Evolutionary conservation across 2,113 vertebrate genomes (phyloP).

Genomic region (Riparia riparia): DNA sequence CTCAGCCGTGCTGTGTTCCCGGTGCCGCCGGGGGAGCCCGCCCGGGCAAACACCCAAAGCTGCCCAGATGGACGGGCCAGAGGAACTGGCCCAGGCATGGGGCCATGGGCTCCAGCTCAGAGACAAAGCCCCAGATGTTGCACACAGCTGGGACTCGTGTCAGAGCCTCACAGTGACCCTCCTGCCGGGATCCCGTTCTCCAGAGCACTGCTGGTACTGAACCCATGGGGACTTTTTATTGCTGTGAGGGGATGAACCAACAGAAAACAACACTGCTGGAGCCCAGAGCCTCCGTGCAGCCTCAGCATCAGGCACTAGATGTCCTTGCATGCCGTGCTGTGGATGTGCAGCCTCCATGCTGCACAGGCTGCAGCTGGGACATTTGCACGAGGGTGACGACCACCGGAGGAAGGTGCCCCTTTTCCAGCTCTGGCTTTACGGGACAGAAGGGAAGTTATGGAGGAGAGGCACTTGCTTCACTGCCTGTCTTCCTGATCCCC

Average conservation of each 20-base stretch:
- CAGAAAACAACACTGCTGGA: neutral
- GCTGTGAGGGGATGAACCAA: neutral
- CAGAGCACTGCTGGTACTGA: neutral
- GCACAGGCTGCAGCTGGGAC: neutral
- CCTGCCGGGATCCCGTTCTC: fast-evolving
- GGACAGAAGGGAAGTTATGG: neutral
- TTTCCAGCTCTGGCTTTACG: neutral
- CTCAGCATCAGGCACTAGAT: slow-evolving; percentile 5
- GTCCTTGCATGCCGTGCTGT: neutral
- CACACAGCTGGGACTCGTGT: neutral
- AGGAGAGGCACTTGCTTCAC: neutral
- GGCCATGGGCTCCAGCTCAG: fast-evolving
- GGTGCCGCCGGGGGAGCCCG: fast-evolving
- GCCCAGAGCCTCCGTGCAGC: neutral
- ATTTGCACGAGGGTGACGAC: fast-evolving
- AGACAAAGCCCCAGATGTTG: fast-evolving
- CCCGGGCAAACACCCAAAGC: neutral
- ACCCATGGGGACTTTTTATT: fast-evolving
- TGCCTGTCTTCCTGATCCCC: neutral
- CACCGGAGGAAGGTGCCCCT: neutral
- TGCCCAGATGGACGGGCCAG: neutral
- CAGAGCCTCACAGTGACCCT: fast-evolving
- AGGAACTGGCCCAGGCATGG: neutral
- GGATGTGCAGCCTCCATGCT: fast-evolving
- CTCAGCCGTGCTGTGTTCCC: fast-evolving